Conservation (phyloP, 2,888 invertebrate species). For the Eupithecia inturbata region DNA sequence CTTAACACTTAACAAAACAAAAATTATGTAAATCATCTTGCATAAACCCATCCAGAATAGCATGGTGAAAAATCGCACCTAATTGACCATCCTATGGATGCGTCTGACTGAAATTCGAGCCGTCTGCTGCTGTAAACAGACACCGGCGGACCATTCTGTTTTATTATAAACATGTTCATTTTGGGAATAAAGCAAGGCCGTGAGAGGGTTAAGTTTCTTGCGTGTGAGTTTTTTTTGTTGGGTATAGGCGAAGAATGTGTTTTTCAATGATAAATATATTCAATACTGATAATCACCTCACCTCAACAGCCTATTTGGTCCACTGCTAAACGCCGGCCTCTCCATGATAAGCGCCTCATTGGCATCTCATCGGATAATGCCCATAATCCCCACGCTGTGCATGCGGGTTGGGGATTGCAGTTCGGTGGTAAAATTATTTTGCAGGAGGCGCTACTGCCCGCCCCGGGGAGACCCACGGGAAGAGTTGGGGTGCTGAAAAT, state of each 20-base stretch:
- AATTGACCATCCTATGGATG: conserved; percentile 78
- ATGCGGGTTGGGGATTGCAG: too few relatives aligned
- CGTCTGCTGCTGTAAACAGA: conserved; percentile 67
- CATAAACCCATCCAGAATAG: conserved; percentile 57
- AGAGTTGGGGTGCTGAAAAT: too few relatives aligned
- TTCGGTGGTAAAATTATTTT: too few relatives aligned
- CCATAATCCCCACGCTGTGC: too few relatives aligned
- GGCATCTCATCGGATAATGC: too few relatives aligned
- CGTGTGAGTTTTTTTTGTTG: conserved; percentile 45
- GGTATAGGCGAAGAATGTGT: neutral
- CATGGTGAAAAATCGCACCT: conserved; percentile 60
- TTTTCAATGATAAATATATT: neutral
- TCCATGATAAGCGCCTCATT: too few relatives aligned
- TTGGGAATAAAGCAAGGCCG: conserved; percentile 59
- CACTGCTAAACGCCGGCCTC: too few relatives aligned
- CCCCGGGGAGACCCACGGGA: too few relatives aligned
- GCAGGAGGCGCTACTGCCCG: too few relatives aligned
- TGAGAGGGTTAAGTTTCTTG: conserved; percentile 66
- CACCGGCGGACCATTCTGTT: conserved; percentile 62
- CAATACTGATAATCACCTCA: too few relatives aligned
- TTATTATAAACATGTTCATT: conserved; percentile 70
- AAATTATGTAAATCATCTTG: conserved; percentile 38
- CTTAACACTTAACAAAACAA: neutral
- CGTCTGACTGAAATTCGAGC: conserved; percentile 67
- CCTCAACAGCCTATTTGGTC: too few relatives aligned